These are phyloP conservation scores for Phorcus lineatus DNA, from an alignment of 2,888 invertebrate genomes.

Conservation along the genomic window DNA sequence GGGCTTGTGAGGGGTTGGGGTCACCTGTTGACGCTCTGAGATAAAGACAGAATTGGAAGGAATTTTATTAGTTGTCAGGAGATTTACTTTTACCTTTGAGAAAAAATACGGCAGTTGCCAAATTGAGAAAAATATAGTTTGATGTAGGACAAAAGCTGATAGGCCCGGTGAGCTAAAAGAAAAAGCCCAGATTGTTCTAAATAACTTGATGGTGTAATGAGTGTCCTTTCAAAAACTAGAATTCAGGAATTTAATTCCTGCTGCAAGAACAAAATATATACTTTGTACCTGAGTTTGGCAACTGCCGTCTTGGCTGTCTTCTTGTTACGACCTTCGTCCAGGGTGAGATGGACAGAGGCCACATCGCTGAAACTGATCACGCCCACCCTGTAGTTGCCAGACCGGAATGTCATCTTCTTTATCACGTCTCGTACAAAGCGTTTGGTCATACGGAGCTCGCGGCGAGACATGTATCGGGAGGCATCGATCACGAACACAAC, in stretches of 20 bases:
- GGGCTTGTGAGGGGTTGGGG: constrained; percentile 60
- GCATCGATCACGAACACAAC: constrained; percentile 69
- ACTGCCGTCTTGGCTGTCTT: constrained; percentile 54
- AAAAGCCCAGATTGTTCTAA: too few species aligned
- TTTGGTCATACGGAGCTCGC: constrained; percentile 58
- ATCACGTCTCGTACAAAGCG: constrained; percentile 62
- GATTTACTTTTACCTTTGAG: too few species aligned
- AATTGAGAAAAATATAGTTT: too few species aligned
- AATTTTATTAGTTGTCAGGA: too few species aligned
- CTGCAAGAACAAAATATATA: too few species aligned
- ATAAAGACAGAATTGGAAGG: background rate
- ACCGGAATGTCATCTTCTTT: constrained; percentile 62
- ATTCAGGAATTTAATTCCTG: too few species aligned
- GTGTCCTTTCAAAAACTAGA: too few species aligned
- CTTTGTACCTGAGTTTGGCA: constrained; percentile 62
- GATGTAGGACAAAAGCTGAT: too few species aligned
- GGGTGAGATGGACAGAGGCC: constrained; percentile 52
- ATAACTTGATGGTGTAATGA: too few species aligned
- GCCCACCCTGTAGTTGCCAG: constrained; percentile 61
- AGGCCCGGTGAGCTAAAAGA: too few species aligned
- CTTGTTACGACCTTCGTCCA: constrained; percentile 55
- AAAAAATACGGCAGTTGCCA: too few species aligned
- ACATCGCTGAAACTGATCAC: constrained; percentile 61
- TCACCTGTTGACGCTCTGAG: constrained; percentile 54
- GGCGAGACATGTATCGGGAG: constrained; percentile 65